Evolutionary conservation across 2,113 vertebrate genomes (phyloP).

Genomic region (Ailurus styani): DNA sequence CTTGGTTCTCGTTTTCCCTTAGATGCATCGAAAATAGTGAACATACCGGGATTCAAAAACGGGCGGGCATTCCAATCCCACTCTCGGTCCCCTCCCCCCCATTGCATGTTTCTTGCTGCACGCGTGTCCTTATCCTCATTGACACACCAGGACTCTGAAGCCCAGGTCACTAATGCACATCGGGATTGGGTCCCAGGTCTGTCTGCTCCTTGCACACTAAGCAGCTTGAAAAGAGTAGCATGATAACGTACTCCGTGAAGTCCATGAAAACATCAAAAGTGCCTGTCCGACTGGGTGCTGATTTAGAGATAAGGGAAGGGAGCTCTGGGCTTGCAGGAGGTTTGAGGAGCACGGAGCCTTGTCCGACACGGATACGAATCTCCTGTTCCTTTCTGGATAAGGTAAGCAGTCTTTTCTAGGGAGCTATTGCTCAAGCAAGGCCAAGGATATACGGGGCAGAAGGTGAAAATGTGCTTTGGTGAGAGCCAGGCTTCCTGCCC

Average conservation of each 20-base stretch:
- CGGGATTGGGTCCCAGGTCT: background rate
- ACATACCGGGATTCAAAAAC: background rate
- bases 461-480: background rate
- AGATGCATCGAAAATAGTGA: background rate
- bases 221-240: background rate
- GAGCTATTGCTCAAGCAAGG: background rate
- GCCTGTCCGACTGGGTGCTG: too few species aligned
- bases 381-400: background rate
- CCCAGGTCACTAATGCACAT: background rate
- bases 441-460: background rate
- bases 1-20: background rate
- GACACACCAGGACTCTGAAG: background rate
- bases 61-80: background rate
- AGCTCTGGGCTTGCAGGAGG: background rate
- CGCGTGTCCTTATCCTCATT: too few species aligned
- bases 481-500: background rate
- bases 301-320: background rate
- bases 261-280: background rate
- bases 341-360: background rate
- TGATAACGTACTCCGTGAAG: background rate
- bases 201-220: background rate
- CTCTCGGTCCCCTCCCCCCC: rapidly evolving
- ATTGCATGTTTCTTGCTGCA: too few species aligned
- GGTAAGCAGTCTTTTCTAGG: background rate
- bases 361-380: background rate